A percentile compares a stretch with the other conserved stretches of the same genome.
These are phyloP conservation scores for Montipora foliosa DNA, from an alignment of 64 coral and sea anemone species.

Conservation along the genomic window DNA sequence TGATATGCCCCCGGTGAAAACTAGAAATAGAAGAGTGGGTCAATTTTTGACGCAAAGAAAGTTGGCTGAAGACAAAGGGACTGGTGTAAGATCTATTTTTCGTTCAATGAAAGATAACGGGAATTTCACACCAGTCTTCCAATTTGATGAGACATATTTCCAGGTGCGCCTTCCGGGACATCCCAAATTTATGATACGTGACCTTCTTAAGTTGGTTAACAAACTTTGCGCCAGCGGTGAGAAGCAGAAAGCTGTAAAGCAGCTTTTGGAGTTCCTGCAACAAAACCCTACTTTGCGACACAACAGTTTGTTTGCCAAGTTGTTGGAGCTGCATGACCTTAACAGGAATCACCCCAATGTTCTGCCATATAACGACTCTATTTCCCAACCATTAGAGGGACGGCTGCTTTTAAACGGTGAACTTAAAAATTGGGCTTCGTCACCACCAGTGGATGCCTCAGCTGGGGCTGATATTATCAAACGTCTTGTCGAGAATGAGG, in stretches of 20 bases:
- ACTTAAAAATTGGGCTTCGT: slow-evolving; percentile 29
- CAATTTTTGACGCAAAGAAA: slow-evolving; percentile 65
- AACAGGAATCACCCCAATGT: slow-evolving; percentile 38
- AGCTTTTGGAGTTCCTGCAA: slow-evolving; percentile 39
- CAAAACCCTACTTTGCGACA: background rate
- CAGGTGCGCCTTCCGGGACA: slow-evolving; percentile 79
- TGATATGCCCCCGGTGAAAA: slow-evolving; percentile 66
- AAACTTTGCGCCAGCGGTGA: slow-evolving; percentile 73
- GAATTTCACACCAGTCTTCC: slow-evolving; percentile 64
- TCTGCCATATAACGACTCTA: slow-evolving; percentile 1
- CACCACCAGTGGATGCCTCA: slow-evolving; percentile 1
- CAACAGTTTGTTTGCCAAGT: slow-evolving; percentile 7
- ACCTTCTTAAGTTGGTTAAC: slow-evolving; percentile 51
- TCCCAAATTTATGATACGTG: slow-evolving; percentile 67
- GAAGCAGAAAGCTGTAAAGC: slow-evolving; percentile 41
- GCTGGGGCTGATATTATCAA: slow-evolving; percentile 26
- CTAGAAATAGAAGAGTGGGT: slow-evolving; percentile 78
- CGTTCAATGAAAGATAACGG: slow-evolving; percentile 77
- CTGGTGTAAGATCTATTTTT: slow-evolving; percentile 85
- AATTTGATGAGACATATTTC: slow-evolving; percentile 71
- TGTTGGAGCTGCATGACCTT: slow-evolving; percentile 52
- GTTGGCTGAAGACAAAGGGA: slow-evolving; percentile 75
- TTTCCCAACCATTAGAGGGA: background rate
- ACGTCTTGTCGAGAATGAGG: slow-evolving; percentile 43
- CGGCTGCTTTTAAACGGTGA: slow-evolving; percentile 20